A percentile compares a stretch with the other conserved stretches of the same genome.
These are phyloP conservation scores for Acanthacorydalis orientalis DNA, from an alignment of 2,888 invertebrate species.

Conservation along the genomic window DNA sequence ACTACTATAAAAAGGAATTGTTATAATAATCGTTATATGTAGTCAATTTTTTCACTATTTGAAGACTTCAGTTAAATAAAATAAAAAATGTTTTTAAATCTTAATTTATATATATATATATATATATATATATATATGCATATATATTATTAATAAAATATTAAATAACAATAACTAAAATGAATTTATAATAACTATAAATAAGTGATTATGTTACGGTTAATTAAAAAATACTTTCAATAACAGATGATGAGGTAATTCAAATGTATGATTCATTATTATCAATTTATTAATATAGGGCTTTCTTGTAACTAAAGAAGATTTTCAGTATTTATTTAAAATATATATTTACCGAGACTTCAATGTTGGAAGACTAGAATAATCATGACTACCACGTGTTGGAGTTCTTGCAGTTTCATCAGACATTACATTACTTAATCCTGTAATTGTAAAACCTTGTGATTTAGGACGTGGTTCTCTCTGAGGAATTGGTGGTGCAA, in stretches of 20 bases:
- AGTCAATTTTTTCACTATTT: neutral
- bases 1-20: conserved; percentile 11
- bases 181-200: no score
- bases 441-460: conserved; percentile 32
- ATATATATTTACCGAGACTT: conserved; percentile 20
- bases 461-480: conserved; percentile 38
- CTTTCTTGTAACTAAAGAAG: neutral
- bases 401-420: conserved; percentile 23
- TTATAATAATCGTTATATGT: neutral
- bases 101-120: neutral
- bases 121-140: neutral
- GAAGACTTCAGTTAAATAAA: neutral
- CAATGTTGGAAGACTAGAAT: conserved; percentile 28
- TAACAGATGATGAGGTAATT: no score
- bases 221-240: no score
- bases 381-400: conserved; percentile 24
- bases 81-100: neutral
- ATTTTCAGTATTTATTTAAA: neutral
- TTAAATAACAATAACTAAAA: no score
- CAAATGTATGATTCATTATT: neutral
- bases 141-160: no score
- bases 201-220: no score
- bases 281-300: neutral
- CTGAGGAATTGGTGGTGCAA: conserved; percentile 42
- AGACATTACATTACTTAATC: conserved; percentile 9